Evolutionary conservation across 2,797 vertebrate genomes (phyloP).

Genomic region (Brachyalestes nurse): DNA sequence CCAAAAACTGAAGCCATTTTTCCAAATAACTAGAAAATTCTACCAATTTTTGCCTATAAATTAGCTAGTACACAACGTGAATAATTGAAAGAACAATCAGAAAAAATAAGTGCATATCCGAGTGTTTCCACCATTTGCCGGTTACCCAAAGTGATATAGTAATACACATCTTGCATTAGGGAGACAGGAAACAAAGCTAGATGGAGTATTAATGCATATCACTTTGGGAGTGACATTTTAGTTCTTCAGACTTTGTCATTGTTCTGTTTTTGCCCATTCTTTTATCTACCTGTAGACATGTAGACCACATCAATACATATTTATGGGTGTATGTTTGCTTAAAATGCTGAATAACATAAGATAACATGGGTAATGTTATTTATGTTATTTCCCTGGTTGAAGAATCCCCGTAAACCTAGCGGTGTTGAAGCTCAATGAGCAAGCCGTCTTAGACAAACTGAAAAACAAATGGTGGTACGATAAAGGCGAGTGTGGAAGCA

Average conservation of each 20-base stretch:
- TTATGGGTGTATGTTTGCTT: slow-evolving; percentile 65
- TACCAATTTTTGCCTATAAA: too few relatives aligned
- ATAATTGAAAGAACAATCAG: background rate
- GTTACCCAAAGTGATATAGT: slow-evolving; percentile 99
- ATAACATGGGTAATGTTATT: slow-evolving; percentile 99
- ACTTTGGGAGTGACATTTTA: slow-evolving; percentile 86
- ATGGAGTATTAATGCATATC: slow-evolving; percentile 97
- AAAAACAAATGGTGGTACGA: slow-evolving; percentile 99
- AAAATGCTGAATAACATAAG: slow-evolving; percentile 97
- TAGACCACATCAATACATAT: slow-evolving; percentile 74
- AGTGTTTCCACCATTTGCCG: slow-evolving; percentile 88
- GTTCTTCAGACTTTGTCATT: slow-evolving; percentile 66
- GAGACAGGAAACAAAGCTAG: slow-evolving; percentile 84
- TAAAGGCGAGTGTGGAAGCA: slow-evolving; percentile 99
- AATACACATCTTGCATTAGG: slow-evolving; percentile 97
- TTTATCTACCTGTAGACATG: slow-evolving; percentile 58
- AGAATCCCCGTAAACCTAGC: slow-evolving; percentile 99
- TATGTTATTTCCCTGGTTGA: slow-evolving; percentile 99
- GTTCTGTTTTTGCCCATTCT: slow-evolving; percentile 62
- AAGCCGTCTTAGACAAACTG: slow-evolving; percentile 99
- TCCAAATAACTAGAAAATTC: too few relatives aligned
- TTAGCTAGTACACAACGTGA: too few relatives aligned
- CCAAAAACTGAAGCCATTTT: too few relatives aligned
- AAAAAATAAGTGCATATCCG: slow-evolving; percentile 54
- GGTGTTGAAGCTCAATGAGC: slow-evolving; percentile 99